Base-by-base conservation (phyloP, 2,797 vertebrate species). In the Ctenosaura bakeri region DNA sequence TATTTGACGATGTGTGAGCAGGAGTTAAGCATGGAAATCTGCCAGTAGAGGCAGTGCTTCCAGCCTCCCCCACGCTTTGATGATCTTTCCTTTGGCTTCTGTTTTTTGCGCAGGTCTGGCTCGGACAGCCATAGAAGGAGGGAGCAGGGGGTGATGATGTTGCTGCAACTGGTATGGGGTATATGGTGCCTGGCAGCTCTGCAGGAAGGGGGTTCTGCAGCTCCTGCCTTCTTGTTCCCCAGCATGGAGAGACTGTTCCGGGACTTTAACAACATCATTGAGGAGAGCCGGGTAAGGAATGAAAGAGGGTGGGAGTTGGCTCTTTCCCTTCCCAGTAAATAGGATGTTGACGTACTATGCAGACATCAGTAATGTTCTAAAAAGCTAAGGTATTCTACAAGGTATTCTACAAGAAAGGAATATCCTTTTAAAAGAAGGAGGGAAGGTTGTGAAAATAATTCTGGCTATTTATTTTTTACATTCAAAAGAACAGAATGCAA, bases 161-260 rank as follows among this genome's bases (percentile, higher is more conserved):
- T 88, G n/a, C 59, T 56, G 71, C 16, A 52, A 9, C 12, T 83
- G 62, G n/a, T 83, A 4, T 88, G 90, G 50, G 50, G 85, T 1
- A n/a, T 88, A 16, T 90, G 86, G 90, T 77, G 73, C 62, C 62
- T 90, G 86, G 35, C 35, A 29, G 62, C 71, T 69, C 50, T 90
- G 59, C 56, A 88, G 50, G 80, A 84, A 35, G 73, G 80, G 29
- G 18, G 26, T 10, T 66, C 46, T 9, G 73, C 90, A 56, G 71
- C 90, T 26, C 73, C 86, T 77, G 29, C 62, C 29, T 90, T 88
- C 62, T 73, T 90, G 29, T 81, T 81, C 59, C 32, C 79, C 86
- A 90, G 71, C 20, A 1, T 87, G 50, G 81, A 90, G 29, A 87
- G 35, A n/a, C 73, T 88, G 10, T 59, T 90, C 80, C 86, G 74